Evolutionary conservation across 2,797 vertebrate species (phyloP).

Genomic region (Tenualosa thibaudeaui): DNA sequence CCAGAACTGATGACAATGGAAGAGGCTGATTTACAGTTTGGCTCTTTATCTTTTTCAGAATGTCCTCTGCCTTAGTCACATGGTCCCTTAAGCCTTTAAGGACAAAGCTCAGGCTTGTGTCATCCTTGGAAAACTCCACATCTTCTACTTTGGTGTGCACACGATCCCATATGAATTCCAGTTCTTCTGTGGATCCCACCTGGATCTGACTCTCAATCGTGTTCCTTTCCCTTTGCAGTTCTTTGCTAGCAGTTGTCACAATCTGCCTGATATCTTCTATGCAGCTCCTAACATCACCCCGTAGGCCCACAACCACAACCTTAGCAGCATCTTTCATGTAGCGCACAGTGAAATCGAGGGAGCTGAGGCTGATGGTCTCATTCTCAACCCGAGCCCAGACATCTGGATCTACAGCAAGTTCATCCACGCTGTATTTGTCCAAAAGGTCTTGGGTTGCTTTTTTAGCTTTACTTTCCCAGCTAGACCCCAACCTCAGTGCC

Average conservation of each 20-base stretch:
- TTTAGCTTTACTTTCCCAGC: slow-evolving; percentile 50
- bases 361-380: slow-evolving; percentile 25
- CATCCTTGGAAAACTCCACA: slow-evolving; percentile 49
- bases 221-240: slow-evolving; percentile 54
- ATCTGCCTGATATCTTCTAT: slow-evolving; percentile 41
- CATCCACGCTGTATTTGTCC: slow-evolving; percentile 35
- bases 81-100: slow-evolving; percentile 53
- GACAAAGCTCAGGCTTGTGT: slow-evolving; percentile 41
- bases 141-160: slow-evolving; percentile 42
- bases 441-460: slow-evolving; percentile 45
- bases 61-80: slow-evolving; percentile 45
- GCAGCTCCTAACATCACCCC: slow-evolving; percentile 33
- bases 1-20: slow-evolving; percentile 41
- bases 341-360: slow-evolving; percentile 34
- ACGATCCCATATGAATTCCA: slow-evolving; percentile 50
- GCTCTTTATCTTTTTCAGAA: slow-evolving; percentile 42
- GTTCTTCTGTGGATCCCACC: slow-evolving; percentile 46
- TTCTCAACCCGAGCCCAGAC: slow-evolving; percentile 53
- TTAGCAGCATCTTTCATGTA: slow-evolving; percentile 37
- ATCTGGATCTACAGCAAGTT: slow-evolving; percentile 42
- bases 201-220: slow-evolving; percentile 50
- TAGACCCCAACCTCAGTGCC: slow-evolving; percentile 46
- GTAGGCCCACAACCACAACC: slow-evolving; percentile 51
- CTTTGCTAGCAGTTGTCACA: slow-evolving; percentile 37
- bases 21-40: slow-evolving; percentile 45